phyloP scores from a whole-genome alignment of 2,797 vertebrate genomes.

The Cynopterus sphinx region DNA sequence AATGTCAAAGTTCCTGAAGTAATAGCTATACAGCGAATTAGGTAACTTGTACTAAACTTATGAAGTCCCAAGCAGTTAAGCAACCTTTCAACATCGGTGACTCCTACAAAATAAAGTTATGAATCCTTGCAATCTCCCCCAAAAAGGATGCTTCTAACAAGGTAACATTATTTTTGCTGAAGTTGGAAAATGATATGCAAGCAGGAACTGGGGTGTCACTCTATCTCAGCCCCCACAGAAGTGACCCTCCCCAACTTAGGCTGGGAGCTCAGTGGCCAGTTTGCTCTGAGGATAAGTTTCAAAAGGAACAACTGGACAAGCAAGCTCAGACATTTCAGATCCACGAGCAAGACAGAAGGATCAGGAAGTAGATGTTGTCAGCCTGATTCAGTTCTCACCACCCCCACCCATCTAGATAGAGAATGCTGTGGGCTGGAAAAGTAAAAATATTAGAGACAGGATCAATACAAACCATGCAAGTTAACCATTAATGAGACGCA shows the following conservation, averaged over 20 bases:
- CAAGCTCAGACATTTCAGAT: not conserved
- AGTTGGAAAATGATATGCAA: not conserved
- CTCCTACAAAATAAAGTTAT: not conserved
- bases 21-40: conserved; percentile 54
- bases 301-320: not conserved
- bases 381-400: not conserved
- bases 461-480: not conserved
- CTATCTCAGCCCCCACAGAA: not conserved
- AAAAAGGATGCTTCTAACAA: not conserved
- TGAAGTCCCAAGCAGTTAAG: conserved; percentile 20
- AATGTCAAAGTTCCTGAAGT: conserved; percentile 72
- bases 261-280: not conserved
- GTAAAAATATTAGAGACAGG: not conserved
- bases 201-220: not conserved
- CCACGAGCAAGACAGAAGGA: not conserved
- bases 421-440: not conserved
- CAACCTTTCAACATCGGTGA: conserved; percentile 30
- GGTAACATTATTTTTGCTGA: not conserved
- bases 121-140: not conserved
- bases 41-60: conserved; percentile 58
- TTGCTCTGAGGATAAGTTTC: not conserved
- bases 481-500: not conserved
- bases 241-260: not conserved
- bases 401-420: not conserved
- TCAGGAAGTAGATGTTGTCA: not conserved